A percentile compares a stretch with the other conserved stretches of the same genome.
These are phyloP conservation scores for Trogon surrucura DNA, from an alignment of 2,113 vertebrate genomes.

Conservation along the genomic window DNA sequence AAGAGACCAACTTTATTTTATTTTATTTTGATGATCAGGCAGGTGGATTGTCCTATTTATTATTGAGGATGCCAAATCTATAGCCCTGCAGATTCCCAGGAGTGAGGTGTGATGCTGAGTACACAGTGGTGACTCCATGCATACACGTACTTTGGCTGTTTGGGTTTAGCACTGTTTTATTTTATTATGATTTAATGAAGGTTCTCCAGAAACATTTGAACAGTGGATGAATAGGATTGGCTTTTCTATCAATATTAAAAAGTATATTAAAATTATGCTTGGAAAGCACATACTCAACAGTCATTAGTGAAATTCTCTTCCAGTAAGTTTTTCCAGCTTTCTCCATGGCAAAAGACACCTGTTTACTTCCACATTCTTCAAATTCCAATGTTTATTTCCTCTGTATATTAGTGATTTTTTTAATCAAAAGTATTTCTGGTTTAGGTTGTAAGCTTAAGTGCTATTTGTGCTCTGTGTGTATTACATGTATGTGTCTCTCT, in stretches of 20 bases:
- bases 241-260: not conserved
- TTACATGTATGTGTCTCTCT: not conserved
- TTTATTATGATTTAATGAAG: not conserved
- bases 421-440: not conserved
- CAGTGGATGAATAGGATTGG: not conserved
- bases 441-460: not conserved
- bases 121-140: not conserved
- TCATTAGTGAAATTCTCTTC: not conserved
- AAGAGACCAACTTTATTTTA: not conserved
- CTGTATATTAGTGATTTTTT: not conserved
- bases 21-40: not conserved
- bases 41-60: not conserved
- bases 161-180: not conserved
- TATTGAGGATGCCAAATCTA: not conserved
- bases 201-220: not conserved
- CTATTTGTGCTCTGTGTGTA: not conserved
- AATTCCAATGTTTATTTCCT: not conserved
- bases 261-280: not conserved
- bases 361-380: not conserved
- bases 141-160: fast-evolving
- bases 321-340: not conserved
- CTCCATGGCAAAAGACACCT: not conserved
- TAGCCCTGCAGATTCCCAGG: not conserved
- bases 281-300: not conserved
- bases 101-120: not conserved